Conservation (phyloP, 2,797 vertebrate species). For the Remorina albescens region DNA sequence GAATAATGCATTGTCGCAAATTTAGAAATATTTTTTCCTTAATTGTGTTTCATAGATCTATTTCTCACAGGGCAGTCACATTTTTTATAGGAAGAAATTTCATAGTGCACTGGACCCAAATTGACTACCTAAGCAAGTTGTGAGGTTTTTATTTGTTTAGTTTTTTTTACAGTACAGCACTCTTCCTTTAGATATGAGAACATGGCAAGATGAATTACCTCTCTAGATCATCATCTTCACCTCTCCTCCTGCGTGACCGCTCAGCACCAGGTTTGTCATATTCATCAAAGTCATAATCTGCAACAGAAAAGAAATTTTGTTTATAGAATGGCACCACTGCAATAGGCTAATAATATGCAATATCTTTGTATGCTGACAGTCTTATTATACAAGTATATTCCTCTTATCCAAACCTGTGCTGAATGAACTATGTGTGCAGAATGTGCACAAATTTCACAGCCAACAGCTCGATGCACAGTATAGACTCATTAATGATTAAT, state of each 20-base stretch:
- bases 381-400: background rate
- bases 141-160: background rate
- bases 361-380: background rate
- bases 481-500: background rate
- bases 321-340: background rate
- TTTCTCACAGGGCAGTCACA: background rate
- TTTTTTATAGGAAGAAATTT: background rate
- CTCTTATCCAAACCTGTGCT: background rate
- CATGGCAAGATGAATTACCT: slow-evolving; percentile 82
- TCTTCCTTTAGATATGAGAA: background rate
- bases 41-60: background rate
- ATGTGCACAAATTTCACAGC: background rate
- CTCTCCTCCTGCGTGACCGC: slow-evolving; percentile 94
- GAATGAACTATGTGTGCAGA: slow-evolving; percentile 17
- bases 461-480: background rate
- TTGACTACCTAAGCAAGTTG: background rate
- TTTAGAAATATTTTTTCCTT: background rate
- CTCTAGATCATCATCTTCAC: slow-evolving; percentile 90
- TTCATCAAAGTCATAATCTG: slow-evolving; percentile 96
- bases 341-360: background rate
- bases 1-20: background rate
- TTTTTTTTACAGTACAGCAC: background rate
- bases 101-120: background rate
- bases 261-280: slow-evolving; percentile 98
- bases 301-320: slow-evolving; percentile 39